Evolutionary conservation across 2,113 vertebrate genomes (phyloP), one percentile per base, ranked within the genome.

Genomic region (Ondatra zibethicus): DNA sequence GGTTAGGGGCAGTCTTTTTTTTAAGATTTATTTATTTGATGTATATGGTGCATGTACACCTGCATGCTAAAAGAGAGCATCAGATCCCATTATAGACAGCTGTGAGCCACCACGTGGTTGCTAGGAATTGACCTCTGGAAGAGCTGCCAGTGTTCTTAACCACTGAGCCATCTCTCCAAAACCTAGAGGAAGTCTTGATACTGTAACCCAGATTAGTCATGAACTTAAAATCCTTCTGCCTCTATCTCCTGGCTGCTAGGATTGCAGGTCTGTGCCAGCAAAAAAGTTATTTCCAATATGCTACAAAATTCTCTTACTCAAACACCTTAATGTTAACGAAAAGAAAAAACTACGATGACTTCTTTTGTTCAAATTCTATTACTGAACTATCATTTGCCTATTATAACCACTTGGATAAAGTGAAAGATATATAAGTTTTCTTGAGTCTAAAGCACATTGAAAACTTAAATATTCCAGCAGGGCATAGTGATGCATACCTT

Each of bases 401-500:
- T 68, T 66, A 95, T 72, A 95, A 21, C 27, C 52, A 89, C 11
- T 39, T 80, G 47, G 63, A 78, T 91, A 96, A 85, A 95, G 82
- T 45, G 42, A 92, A 75, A 5, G 19, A 72, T 47, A 76, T 75
- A 82, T 93, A 47, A 61, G 61, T 68, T 70, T 89, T 89, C 33
- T 88, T 61, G 31, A 82, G 2, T 89, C n/a, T 68, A 92, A 90
- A 25, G 85, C 42, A 75, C 3, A 89, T 17, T 58, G 23, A 90
- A 91, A 94, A 78, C 31, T 77, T 89, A 45, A 84, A 85, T 85
- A 65, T 65, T 19, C 39, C 25, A 84, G 29, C n/a, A 85, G 14
- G 14, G 25, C 39, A 19, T 31, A 65, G n/a, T 65, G 27, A 5
- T 42, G 4, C 27, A 19, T 39, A 84, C 16, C 25, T 85, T 85